phyloP scores from a whole-genome alignment of 2,113 vertebrate species.

The Machaerirhynchus nigripectus region DNA sequence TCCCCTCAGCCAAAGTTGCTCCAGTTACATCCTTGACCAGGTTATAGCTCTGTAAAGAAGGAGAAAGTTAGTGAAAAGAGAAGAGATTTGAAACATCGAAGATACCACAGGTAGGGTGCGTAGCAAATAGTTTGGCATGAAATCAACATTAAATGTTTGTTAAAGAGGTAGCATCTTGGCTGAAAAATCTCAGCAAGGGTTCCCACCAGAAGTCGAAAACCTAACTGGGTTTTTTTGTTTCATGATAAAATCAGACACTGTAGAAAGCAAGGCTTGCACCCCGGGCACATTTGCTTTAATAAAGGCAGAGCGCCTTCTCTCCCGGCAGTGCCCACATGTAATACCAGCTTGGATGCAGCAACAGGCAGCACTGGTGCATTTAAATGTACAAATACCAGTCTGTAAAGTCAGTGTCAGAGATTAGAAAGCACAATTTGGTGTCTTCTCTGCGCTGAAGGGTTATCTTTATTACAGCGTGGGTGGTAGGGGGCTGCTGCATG shows the following conservation, averaged over 20 bases:
- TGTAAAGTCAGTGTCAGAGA: background rate
- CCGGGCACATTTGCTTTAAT: background rate
- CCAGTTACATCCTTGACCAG: too few relatives aligned
- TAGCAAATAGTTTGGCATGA: background rate
- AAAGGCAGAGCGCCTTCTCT: background rate
- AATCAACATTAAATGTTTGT: background rate
- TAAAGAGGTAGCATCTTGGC: background rate
- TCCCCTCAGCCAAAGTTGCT: background rate
- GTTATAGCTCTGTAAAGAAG: background rate
- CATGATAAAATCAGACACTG: background rate
- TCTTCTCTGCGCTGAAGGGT: background rate
- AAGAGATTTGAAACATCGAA: background rate
- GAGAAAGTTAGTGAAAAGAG: background rate
- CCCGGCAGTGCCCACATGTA: accelerated
- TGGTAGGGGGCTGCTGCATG: background rate
- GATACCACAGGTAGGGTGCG: background rate
- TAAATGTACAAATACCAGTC: background rate
- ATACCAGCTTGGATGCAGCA: background rate
- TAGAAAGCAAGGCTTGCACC: background rate
- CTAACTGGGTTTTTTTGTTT: background rate
- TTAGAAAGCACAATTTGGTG: background rate
- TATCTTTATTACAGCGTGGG: background rate
- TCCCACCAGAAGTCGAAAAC: background rate
- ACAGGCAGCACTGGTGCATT: background rate
- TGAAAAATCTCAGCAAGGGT: background rate